A percentile compares a stretch with the other conserved stretches of the same genome.
phyloP scores from a whole-genome alignment of 2,888 invertebrate genomes.

The Shargacucullia verbasci region DNA sequence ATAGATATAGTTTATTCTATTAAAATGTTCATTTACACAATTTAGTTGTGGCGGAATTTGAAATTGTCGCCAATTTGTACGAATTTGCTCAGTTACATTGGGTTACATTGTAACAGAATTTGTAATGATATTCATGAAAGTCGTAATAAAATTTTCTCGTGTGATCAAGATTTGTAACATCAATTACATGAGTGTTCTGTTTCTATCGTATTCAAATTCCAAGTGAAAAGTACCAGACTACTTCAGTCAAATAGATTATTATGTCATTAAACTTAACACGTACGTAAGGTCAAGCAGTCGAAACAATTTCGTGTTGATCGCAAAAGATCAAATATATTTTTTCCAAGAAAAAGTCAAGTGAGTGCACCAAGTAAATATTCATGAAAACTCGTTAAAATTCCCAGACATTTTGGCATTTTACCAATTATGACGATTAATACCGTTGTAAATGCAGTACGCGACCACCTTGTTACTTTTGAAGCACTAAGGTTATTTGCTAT shows the following conservation, averaged over 20 bases:
- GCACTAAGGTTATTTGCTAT: slow-evolving; percentile 35
- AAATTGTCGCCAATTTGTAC: slow-evolving; percentile 24
- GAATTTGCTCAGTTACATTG: slow-evolving; percentile 8
- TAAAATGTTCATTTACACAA: slow-evolving; percentile 50
- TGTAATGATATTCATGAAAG: not conserved
- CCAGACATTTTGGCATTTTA: slow-evolving; percentile 69
- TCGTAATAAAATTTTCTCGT: not conserved
- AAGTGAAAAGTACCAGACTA: not conserved
- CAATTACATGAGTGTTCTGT: not conserved
- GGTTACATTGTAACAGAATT: not conserved
- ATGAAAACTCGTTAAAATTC: slow-evolving; percentile 66
- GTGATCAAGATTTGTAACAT: slow-evolving; percentile 1
- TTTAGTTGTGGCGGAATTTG: slow-evolving; percentile 43
- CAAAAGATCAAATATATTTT: slow-evolving; percentile 33
- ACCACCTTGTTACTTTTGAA: slow-evolving; percentile 40
- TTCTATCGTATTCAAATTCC: not conserved
- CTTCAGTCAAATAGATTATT: slow-evolving; percentile 3
- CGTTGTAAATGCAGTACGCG: slow-evolving; percentile 44
- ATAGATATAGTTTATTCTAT: slow-evolving; percentile 47
- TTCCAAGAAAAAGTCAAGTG: slow-evolving; percentile 34
- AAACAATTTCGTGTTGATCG: slow-evolving; percentile 22
- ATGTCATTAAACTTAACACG: slow-evolving; percentile 13
- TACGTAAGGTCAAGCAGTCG: slow-evolving; percentile 10
- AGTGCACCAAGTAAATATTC: slow-evolving; percentile 44
- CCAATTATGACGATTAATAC: slow-evolving; percentile 63